Evolutionary conservation across 1,140 invertebrate genomes (phyloP).

Genomic region (Drosophila rufa): DNA sequence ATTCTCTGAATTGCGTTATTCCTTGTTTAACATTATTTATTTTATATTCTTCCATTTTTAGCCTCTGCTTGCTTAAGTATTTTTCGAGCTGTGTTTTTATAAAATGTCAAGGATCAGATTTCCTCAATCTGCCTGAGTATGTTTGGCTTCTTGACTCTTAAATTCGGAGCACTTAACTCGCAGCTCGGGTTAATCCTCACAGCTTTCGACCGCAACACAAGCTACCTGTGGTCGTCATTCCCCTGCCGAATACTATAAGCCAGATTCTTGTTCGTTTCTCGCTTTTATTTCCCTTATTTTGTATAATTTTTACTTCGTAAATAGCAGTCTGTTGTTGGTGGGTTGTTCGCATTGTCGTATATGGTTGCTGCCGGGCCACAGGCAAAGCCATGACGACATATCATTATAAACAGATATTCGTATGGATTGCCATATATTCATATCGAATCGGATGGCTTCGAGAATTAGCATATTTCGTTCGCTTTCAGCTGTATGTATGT

Average conservation of each 20-base stretch:
- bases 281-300: slow-evolving; percentile 22
- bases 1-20: too few relatives aligned
- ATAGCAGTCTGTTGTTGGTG: slow-evolving; percentile 37
- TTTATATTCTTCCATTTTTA: background rate
- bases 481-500: slow-evolving; percentile 53
- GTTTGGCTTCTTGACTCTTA: background rate
- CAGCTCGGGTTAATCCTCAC: slow-evolving; percentile 24
- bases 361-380: slow-evolving; percentile 40
- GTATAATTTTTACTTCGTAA: slow-evolving; percentile 29
- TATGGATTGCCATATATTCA: slow-evolving; percentile 50
- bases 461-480: slow-evolving; percentile 77
- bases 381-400: slow-evolving; percentile 68
- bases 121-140: slow-evolving; percentile 4
- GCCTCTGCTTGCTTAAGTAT: background rate
- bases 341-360: slow-evolving; percentile 46
- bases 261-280: slow-evolving; percentile 40
- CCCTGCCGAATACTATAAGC: slow-evolving; percentile 37
- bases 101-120: slow-evolving; percentile 1
- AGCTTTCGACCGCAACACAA: slow-evolving; percentile 27
- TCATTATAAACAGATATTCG: slow-evolving; percentile 36
- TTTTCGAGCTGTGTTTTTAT: background rate
- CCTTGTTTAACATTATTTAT: background rate
- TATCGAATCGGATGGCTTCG: slow-evolving; percentile 46
- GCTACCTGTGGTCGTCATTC: slow-evolving; percentile 52
- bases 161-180: slow-evolving; percentile 16